These are phyloP conservation scores for Hyperopisus bebe DNA, from an alignment of 2,113 vertebrate species.

Conservation along the genomic window DNA sequence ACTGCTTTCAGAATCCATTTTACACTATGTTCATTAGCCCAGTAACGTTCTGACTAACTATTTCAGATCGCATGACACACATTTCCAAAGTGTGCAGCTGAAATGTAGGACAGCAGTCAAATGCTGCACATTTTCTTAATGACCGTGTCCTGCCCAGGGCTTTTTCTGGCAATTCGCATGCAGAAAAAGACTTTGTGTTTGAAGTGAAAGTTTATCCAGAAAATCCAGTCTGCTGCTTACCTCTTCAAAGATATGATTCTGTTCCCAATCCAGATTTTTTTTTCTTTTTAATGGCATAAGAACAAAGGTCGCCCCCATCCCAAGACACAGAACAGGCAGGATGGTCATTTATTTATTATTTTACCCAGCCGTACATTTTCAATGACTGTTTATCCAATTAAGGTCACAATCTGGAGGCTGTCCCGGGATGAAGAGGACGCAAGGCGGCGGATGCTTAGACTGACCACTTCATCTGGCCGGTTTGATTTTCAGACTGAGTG, in stretches of 20 bases:
- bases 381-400: not conserved
- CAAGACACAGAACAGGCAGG: not conserved
- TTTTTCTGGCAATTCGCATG: not conserved
- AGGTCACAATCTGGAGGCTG: not conserved
- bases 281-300: constrained; percentile 1
- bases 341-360: not conserved
- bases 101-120: constrained; percentile 9
- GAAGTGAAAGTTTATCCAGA: constrained; percentile 16
- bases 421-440: not conserved
- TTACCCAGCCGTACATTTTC: not conserved
- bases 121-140: constrained; percentile 4
- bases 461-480: not conserved
- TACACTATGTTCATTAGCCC: not conserved
- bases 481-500: not conserved
- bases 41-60: not conserved
- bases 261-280: constrained; percentile 9
- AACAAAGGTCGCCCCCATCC: not conserved
- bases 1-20: not conserved
- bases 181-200: constrained; percentile 11
- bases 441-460: not conserved
- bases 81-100: not conserved
- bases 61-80: constrained; percentile 8
- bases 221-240: constrained; percentile 16
- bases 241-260: constrained; percentile 17
- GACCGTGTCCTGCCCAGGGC: not conserved